Percentiles rank a stretch among this genome's conserved stretches.
Evolutionary conservation across 1,140 invertebrate genomes (phyloP).

Genomic region (Drosophila busckii): DNA sequence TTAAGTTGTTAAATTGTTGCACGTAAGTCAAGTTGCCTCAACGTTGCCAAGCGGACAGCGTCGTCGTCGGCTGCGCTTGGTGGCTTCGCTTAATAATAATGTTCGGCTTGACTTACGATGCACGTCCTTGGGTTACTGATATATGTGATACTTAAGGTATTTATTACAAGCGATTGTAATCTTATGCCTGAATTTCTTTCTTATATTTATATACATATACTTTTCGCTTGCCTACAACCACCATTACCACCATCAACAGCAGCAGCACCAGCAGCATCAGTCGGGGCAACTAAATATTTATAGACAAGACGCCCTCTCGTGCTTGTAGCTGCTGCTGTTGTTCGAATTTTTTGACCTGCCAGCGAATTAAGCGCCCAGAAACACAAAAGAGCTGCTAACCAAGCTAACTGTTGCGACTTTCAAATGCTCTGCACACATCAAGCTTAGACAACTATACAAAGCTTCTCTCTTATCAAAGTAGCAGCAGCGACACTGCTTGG

Average conservation of each 20-base stretch:
- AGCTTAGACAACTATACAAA: too few species aligned
- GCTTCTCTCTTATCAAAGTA: too few species aligned
- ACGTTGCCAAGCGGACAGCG: constrained; percentile 16
- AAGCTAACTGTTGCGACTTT: constrained; percentile 5
- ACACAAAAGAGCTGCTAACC: constrained; percentile 9
- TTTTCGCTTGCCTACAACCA: constrained; percentile 8
- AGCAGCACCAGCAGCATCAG: constrained; percentile 7
- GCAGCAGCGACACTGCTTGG: too few species aligned
- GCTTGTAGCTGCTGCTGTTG: constrained; percentile 9
- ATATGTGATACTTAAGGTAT: constrained; percentile 78
- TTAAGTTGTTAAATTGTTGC: constrained; percentile 78
- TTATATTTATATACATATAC: constrained; percentile 31
- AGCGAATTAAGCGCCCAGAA: constrained; percentile 21
- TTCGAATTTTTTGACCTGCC: constrained; percentile 23
- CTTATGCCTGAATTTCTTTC: constrained; percentile 65
- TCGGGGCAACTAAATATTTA: constrained; percentile 51
- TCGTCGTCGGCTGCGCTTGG: constrained; percentile 29
- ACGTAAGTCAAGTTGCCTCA: constrained; percentile 64
- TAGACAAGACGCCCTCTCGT: constrained; percentile 39
- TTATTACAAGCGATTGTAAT: constrained; percentile 78
- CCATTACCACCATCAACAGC: constrained; percentile 1
- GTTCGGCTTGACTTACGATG: constrained; percentile 71
- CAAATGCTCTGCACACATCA: too few species aligned
- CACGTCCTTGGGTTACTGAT: constrained; percentile 78
- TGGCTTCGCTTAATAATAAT: constrained; percentile 70